These are phyloP conservation scores for Lasioglossum pauxillum DNA, from an alignment of 2,888 invertebrate species.

Conservation along the genomic window DNA sequence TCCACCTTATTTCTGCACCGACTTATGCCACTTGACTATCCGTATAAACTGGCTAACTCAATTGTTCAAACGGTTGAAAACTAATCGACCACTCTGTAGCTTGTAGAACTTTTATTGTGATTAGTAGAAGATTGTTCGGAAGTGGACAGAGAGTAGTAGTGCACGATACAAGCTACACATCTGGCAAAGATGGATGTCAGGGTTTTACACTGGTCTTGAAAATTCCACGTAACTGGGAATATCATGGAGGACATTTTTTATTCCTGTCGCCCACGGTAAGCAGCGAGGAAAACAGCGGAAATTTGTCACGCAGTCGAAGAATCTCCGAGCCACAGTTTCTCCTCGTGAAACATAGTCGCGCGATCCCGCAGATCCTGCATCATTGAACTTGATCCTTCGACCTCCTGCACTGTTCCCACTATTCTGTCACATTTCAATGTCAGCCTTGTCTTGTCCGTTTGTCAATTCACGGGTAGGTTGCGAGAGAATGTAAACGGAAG, in stretches of 20 bases:
- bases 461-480: background rate
- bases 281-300: conserved; percentile 9
- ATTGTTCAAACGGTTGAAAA: background rate
- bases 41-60: background rate
- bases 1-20: no score
- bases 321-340: background rate
- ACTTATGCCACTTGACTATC: background rate
- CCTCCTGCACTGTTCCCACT: background rate
- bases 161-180: background rate
- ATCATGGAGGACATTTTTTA: conserved; percentile 13
- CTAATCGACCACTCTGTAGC: background rate
- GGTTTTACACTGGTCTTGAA: background rate
- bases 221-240: background rate
- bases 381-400: conserved; percentile 14
- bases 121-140: background rate
- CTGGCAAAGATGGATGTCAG: background rate
- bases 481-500: background rate
- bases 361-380: background rate
- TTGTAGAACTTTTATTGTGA: background rate
- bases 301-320: conserved; percentile 11
- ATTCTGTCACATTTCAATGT: background rate
- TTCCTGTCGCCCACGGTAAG: background rate
- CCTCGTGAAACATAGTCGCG: background rate
- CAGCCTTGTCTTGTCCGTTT: background rate
- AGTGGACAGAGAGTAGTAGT: background rate